These are phyloP conservation scores for Theocolax elegans DNA, from an alignment of 1,140 invertebrate species.

Conservation along the genomic window DNA sequence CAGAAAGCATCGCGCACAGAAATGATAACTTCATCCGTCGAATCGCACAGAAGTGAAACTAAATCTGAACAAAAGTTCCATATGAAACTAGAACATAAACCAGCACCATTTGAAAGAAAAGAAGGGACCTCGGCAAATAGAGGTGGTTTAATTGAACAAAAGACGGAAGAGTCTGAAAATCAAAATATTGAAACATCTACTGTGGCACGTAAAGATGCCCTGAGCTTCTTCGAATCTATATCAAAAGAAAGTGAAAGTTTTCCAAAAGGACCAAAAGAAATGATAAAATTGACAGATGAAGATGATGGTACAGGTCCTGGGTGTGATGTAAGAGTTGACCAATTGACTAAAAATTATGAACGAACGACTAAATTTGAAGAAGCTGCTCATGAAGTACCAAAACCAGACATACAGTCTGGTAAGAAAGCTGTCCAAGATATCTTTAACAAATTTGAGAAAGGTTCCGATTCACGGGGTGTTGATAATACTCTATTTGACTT, in stretches of 20 bases:
- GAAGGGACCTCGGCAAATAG: conserved; percentile 37
- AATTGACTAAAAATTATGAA: conserved; percentile 64
- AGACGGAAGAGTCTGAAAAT: conserved; percentile 54
- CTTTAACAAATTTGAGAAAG: conserved; percentile 59
- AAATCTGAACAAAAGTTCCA: conserved; percentile 66
- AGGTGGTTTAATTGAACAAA: conserved; percentile 45
- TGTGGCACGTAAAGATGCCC: conserved; percentile 67
- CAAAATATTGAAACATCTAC: conserved; percentile 65
- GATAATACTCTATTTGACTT: conserved; percentile 64
- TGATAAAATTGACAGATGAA: conserved; percentile 59
- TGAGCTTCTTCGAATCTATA: conserved; percentile 72
- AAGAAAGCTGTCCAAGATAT: conserved; percentile 61
- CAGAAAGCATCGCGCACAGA: conserved; percentile 58
- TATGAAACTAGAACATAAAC: conserved; percentile 65
- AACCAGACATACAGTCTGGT: conserved; percentile 48
- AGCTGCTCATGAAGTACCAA: conserved; percentile 42
- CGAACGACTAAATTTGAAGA: conserved; percentile 59
- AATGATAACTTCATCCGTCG: conserved; percentile 61
- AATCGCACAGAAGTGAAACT: conserved; percentile 62
- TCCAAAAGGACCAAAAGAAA: conserved; percentile 58
- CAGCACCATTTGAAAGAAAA: conserved; percentile 52
- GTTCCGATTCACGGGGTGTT: conserved; percentile 52
- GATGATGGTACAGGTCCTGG: conserved; percentile 52
- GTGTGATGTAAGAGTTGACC: conserved; percentile 61
- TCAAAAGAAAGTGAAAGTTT: conserved; percentile 62